Evolutionary conservation across 2,888 invertebrate species (phyloP), one percentile per base, ranked within the genome.

Genomic region (Prionchulus punctatus): DNA sequence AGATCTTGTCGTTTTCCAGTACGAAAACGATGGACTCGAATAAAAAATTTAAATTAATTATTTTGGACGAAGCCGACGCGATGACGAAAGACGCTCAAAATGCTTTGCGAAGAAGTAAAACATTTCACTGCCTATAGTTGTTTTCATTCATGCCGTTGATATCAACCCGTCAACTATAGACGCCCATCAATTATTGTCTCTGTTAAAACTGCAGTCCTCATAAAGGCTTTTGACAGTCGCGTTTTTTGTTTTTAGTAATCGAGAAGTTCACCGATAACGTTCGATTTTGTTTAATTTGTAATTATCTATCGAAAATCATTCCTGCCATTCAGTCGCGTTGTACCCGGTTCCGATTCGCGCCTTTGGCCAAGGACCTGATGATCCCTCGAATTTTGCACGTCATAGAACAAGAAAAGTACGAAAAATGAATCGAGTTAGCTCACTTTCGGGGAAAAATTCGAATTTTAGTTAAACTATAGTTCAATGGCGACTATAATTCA

Each of bases 61-160:
- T 98, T 62, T 76, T 98, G 26, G 96, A 98, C 78, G 96, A 98
- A 78, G 96, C 96, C 0, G 96, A 98, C 79, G 91, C 94, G 0
- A 98, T 98, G 96, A 99, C 96, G 0, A 86, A 86, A 73, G 98
- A 99, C 80, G 98, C 98, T 1, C 98, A 99, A 72, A 99, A 96
- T 79, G 96, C 98, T 30, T 77, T 94, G 1, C 78, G 92, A 64
- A 81, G 91, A 79, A 88, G 86, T 87, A 77, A 21, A 18, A 12
- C 18, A 36, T 36, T 36, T 36, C 36, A 18, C 36, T 18, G 7
- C 12, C 36, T 18, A 12, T 36, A 12, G 18, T 12, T 36, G 36
- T 12, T 36, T 36, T 36, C 36, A 36, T n/a, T n/a, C n/a, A n/a
- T n/a, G n/a, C n/a, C n/a, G n/a, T n/a, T n/a, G n/a, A n/a, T n/a